These are phyloP conservation scores for Panthera tigris DNA, from an alignment of 2,113 vertebrate species.

Conservation along the genomic window DNA sequence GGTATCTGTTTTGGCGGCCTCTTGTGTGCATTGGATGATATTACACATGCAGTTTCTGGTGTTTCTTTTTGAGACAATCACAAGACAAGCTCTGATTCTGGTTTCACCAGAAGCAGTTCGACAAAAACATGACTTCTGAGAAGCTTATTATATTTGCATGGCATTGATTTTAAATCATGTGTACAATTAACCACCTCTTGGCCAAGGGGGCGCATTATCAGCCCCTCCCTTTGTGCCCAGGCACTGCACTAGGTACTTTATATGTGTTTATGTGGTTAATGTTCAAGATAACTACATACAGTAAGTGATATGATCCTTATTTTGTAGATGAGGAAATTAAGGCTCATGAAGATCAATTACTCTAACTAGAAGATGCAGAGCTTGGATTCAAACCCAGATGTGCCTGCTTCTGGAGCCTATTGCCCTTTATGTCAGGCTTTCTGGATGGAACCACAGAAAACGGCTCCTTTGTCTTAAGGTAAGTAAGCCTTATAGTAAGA, in stretches of 20 bases:
- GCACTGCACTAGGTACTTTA: background rate
- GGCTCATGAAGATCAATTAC: background rate
- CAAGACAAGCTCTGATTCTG: background rate
- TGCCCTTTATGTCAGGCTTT: background rate
- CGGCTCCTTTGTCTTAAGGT: background rate
- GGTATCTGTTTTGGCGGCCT: conserved; percentile 49
- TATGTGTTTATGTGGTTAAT: background rate
- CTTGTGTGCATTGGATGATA: conserved; percentile 40
- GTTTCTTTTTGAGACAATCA: background rate
- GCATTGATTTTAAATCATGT: background rate
- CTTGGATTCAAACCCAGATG: background rate
- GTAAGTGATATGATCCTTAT: background rate
- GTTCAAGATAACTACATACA: background rate
- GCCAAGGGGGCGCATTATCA: background rate
- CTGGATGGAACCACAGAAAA: background rate
- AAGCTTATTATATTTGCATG: background rate
- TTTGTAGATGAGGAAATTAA: background rate
- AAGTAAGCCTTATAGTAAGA: background rate
- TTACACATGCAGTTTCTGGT: background rate
- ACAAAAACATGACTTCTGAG: background rate
- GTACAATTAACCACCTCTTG: background rate
- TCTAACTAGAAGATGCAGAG: background rate
- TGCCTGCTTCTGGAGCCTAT: background rate
- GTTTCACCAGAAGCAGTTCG: background rate
- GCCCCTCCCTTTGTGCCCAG: background rate